phyloP scores from a whole-genome alignment of 2,113 vertebrate genomes.

The Heterocephalus glaber region DNA sequence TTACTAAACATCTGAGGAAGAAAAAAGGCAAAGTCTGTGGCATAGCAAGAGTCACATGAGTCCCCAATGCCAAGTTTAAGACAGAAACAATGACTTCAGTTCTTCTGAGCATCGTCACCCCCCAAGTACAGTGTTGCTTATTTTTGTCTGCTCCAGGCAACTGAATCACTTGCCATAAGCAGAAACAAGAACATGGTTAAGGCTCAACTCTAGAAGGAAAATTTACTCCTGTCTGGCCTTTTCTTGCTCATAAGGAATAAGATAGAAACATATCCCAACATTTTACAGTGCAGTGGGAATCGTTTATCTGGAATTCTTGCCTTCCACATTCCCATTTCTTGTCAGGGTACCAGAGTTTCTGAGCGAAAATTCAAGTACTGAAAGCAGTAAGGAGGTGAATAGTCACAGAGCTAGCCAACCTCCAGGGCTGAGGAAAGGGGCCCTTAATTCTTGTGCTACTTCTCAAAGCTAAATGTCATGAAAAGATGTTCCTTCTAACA shows the following conservation, averaged over 20 bases:
- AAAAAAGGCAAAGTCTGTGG: background rate
- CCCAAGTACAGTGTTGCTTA: background rate
- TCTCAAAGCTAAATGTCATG: background rate
- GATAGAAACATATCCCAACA: background rate
- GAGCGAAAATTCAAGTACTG: background rate
- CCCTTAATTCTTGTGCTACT: background rate
- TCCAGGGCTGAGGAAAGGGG: too few species aligned
- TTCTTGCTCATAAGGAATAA: constrained; percentile 14
- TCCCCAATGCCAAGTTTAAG: background rate
- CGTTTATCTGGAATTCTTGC: background rate
- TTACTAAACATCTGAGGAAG: constrained; percentile 15
- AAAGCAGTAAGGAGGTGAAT: background rate
- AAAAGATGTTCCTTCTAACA: background rate
- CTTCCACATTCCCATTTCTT: constrained; percentile 5
- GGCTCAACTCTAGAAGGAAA: background rate
- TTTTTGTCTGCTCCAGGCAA: background rate
- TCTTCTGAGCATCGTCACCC: background rate
- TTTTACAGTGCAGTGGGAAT: background rate
- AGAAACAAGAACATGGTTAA: background rate
- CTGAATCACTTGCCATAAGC: background rate
- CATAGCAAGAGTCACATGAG: background rate
- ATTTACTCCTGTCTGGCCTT: background rate
- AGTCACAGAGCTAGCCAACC: background rate
- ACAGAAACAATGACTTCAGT: constrained; percentile 20
- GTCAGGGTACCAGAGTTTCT: background rate